Conservation (phyloP, 1,140 invertebrate genomes). For the Ceratitis capitata region DNA sequence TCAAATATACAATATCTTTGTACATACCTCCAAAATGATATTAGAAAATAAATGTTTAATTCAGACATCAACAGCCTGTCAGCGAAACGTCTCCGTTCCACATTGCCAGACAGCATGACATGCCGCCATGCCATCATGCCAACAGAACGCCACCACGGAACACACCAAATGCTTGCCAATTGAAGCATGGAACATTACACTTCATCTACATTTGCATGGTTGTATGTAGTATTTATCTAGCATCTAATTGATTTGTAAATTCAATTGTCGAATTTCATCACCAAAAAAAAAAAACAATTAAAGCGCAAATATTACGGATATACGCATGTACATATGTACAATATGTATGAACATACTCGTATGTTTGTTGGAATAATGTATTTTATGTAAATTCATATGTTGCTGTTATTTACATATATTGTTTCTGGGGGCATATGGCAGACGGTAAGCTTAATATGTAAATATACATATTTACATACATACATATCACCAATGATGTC, state of each 20-base stretch:
- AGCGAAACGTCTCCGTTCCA: conserved; percentile 22
- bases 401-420: neutral
- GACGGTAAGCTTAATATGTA: neutral
- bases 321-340: neutral
- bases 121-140: neutral
- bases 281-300: too few species aligned
- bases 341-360: neutral
- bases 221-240: neutral
- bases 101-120: conserved; percentile 18
- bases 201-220: neutral
- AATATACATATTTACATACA: neutral
- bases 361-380: neutral
- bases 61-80: neutral
- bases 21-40: neutral
- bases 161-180: neutral
- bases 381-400: neutral
- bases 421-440: neutral
- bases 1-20: neutral
- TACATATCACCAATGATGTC: neutral
- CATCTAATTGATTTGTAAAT: conserved; percentile 35
- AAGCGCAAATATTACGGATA: neutral
- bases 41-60: neutral
- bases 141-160: neutral
- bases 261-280: conserved; percentile 36
- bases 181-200: neutral